Evolutionary conservation across 2,888 invertebrate species (phyloP), one percentile per base, ranked within the genome.

Genomic region (Harpalus rufipes): DNA sequence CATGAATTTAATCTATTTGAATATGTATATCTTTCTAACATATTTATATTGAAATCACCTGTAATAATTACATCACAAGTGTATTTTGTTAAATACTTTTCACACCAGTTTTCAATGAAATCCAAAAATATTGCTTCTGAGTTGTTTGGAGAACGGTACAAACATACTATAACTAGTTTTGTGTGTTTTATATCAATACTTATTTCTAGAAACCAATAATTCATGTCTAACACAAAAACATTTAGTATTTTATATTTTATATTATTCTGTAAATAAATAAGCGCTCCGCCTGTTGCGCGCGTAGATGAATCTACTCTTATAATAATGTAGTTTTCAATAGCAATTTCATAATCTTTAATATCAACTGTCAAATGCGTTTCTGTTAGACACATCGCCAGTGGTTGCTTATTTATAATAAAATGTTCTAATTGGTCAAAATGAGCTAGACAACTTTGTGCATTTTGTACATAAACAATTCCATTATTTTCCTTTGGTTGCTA

Each of bases 51-150:
- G 12, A 51, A 51, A 51, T 51, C 12, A 51, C 72, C 72, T 32
- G 39, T 32, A 8, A 72, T 21, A 25, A 72, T 72, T 21, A 72
- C 39, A 14, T 21, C 39, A 32, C 39, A 21, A 14, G 6, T 21
- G 32, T 32, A 72, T 32, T 72, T 32, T 72, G 39, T 32, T 32
- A 72, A 21, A 7, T 32, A 72, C 5, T 14, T 72, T 72, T 72
- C 72, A 72, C 18, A 72, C 72, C 72, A 72, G 72, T 72, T 32
- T 72, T 72, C 72, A 32, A 72, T 32, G 18, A 72, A 72, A 25
- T 72, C 72, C 8, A 72, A 72, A 32, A 72, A 32, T 72, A 72
- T 72, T 72, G 32, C 5, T 10, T 72, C 25, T 32, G 72, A 72
- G 32, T 10, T 32, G 7, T 18, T 32, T 32, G 72, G 72, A 32